Evolutionary conservation across 53 echinoderm and acorn worm genomes (phyloP), one percentile per base, ranked within the genome.

Genomic region (Paracentrotus lividus): DNA sequence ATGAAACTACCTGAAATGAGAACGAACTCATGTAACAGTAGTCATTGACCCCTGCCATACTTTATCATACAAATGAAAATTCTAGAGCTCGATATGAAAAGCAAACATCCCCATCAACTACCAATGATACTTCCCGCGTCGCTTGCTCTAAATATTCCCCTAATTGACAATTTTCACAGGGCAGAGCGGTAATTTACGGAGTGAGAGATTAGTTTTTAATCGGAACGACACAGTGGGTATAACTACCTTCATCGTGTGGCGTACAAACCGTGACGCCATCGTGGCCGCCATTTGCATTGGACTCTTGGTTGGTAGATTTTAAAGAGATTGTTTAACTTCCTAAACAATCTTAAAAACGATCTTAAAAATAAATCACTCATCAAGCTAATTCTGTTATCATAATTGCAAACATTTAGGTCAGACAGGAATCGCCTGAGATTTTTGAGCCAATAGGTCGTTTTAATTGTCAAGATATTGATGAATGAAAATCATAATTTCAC

Each of bases 91-190:
- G 44, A 45, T 45, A 81, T 44, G 44, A 47, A 81, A 81, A n/a
- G 42, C 81, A 81, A 81, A 81, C 81, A 81, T 81, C 81, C 60
- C 90, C 26, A 16, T 65, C 42, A 57, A 27, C 61, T 65, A 33
- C 40, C 8, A 8, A n/a, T n/a, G n/a, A 23, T 23, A 34, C 81
- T 81, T 81, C n/a, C 81, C 47, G n/a, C 44, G 3, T 47, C 24
- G 20, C 47, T 81, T 47, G 81, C 81, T 81, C 49, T 47, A 81
- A 23, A 45, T 81, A 45, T 76, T 18, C 12, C 72, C 81, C 10
- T 81, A 81, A 81, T 81, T 81, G 81, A 5, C 81, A 81, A 81
- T 81, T 81, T 81, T 45, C 81, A 47, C 49, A 10, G 81, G 81
- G 81, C 26, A 81, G 47, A 81, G 81, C 26, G n/a, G 26, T 81